Conservation (phyloP, 1,140 invertebrate genomes). For the Trissolcus basalis region DNA sequence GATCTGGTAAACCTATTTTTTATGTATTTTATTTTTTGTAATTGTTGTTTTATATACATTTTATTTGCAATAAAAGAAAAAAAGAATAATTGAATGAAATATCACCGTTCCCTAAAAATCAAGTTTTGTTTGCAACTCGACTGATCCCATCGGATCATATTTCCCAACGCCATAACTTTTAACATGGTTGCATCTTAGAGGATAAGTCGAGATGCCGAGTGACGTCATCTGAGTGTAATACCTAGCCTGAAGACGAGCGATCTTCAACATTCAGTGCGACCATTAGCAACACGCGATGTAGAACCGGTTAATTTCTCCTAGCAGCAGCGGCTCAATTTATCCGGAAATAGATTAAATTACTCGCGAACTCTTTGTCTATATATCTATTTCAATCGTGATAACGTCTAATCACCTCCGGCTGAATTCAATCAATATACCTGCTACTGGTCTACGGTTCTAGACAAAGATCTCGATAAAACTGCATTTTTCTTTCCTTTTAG, state of each 20-base stretch:
- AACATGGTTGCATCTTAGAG: constrained; percentile 28
- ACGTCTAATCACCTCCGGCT: constrained; percentile 36
- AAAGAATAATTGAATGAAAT: too few species aligned
- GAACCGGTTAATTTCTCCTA: constrained; percentile 56
- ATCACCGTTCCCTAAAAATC: too few species aligned
- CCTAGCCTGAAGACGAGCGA: constrained; percentile 11
- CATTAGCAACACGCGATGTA: constrained; percentile 52
- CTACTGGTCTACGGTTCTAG: constrained; percentile 16
- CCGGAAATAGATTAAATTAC: constrained; percentile 56
- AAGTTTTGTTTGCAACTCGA: background rate
- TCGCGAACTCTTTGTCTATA: constrained; percentile 53
- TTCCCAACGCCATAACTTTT: constrained; percentile 23
- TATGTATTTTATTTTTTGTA: too few species aligned
- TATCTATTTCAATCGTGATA: constrained; percentile 50
- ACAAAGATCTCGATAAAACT: constrained; percentile 4
- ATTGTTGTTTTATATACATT: too few species aligned
- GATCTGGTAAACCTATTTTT: too few species aligned
- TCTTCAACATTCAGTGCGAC: constrained; percentile 44
- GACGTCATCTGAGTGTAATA: too few species aligned
- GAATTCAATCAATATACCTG: constrained; percentile 35
- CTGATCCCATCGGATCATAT: constrained; percentile 39
- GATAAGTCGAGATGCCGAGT: constrained; percentile 43
- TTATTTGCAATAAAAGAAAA: too few species aligned
- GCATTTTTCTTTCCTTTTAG: too few species aligned
- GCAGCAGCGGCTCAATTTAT: constrained; percentile 51